Evolutionary conservation across 1,140 invertebrate species (phyloP).

Genomic region (Cherax destructor): DNA sequence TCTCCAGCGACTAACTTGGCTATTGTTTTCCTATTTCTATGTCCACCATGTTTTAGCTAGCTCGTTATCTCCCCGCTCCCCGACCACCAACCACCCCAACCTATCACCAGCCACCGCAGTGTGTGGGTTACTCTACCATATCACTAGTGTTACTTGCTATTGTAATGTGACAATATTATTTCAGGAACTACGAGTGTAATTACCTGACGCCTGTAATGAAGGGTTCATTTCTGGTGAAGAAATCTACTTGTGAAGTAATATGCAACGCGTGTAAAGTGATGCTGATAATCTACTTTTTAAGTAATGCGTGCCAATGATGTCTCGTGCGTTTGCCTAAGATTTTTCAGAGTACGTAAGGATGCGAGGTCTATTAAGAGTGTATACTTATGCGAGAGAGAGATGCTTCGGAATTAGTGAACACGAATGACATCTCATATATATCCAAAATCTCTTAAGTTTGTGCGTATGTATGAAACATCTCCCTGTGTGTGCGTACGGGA

Average conservation of each 20-base stretch:
- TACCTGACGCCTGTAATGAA: background rate
- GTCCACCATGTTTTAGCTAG: constrained; percentile 5
- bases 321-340: no score
- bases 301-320: background rate
- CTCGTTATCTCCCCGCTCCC: background rate
- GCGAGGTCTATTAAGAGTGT: no score
- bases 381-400: no score
- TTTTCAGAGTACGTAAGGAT: no score
- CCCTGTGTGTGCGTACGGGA: no score
- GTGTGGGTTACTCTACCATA: constrained; percentile 13
- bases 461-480: no score
- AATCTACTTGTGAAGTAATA: background rate
- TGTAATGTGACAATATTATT: background rate
- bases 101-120: no score
- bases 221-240: background rate
- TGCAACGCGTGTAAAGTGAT: background rate
- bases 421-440: no score
- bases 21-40: constrained; percentile 14
- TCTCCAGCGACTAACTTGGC: background rate
- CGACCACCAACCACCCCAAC: no score
- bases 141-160: constrained; percentile 24
- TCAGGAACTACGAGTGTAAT: background rate
- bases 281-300: background rate
- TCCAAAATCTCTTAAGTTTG: no score
- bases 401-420: no score